Conservation (phyloP, 2,797 vertebrate genomes). For the Macroramphosus scolopax region DNA sequence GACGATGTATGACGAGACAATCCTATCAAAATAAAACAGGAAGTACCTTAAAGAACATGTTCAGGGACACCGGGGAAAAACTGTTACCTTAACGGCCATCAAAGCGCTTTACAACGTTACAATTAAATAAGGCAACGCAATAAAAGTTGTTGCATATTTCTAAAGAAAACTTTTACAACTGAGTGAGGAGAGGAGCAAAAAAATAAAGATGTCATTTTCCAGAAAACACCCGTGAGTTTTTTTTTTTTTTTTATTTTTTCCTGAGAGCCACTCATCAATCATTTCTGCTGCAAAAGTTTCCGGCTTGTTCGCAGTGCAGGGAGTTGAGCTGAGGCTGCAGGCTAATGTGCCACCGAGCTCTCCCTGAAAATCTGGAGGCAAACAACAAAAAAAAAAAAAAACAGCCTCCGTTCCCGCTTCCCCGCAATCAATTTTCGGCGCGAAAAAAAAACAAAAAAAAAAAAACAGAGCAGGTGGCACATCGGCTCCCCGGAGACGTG, state of each 20-base stretch:
- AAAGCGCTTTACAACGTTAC: too few species aligned
- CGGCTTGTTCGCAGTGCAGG: conserved; percentile 32
- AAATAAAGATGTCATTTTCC: too few species aligned
- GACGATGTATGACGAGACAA: too few species aligned
- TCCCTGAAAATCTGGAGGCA: conserved; percentile 29
- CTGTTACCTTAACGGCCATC: too few species aligned
- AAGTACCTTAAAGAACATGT: too few species aligned
- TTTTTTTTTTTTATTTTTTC: neutral
- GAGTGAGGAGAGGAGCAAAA: too few species aligned
- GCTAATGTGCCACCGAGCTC: conserved; percentile 46
- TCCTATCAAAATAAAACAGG: too few species aligned
- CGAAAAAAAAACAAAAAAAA: too few species aligned
- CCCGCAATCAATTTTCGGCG: conserved; percentile 42
- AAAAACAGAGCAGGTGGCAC: conserved; percentile 68
- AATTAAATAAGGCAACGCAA: too few species aligned
- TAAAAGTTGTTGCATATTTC: too few species aligned
- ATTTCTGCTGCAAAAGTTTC: conserved; percentile 39
- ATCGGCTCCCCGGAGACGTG: conserved; percentile 51
- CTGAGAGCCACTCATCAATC: conserved; percentile 53
- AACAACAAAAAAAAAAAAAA: conserved; percentile 10
- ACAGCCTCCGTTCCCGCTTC: conserved; percentile 25
- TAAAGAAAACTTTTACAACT: too few species aligned
- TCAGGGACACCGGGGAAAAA: too few species aligned
- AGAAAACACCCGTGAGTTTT: neutral
- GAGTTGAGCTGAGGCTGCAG: conserved; percentile 47